Percentiles rank a stretch among this genome's conserved stretches.
phyloP scores from a whole-genome alignment of 1,140 invertebrate genomes.

The Drosophila nikananu region DNA sequence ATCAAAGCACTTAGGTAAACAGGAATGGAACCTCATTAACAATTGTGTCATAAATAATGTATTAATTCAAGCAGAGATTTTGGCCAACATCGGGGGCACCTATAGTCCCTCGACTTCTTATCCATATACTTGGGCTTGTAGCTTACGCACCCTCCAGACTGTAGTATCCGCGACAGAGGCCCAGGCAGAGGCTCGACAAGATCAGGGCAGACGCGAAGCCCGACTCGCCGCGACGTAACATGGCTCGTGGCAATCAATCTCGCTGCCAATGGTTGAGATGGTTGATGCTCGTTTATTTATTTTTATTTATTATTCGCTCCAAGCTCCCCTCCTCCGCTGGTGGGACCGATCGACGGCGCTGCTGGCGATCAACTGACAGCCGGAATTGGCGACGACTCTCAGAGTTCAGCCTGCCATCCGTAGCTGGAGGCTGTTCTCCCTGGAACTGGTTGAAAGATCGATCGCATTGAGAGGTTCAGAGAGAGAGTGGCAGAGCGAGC shows the following conservation, averaged over 20 bases:
- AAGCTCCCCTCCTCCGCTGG: not conserved
- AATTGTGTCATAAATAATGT: not conserved
- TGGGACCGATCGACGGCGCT: conserved; percentile 29
- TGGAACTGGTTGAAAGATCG: conserved; percentile 14
- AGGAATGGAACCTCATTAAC: not conserved
- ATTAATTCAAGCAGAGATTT: not conserved
- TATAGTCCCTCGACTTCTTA: not conserved
- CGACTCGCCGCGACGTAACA: conserved; percentile 28
- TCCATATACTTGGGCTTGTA: not conserved
- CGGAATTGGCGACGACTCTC: not conserved
- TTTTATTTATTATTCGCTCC: not conserved
- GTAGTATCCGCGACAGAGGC: conserved; percentile 42
- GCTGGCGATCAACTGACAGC: conserved; percentile 42
- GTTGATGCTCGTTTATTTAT: conserved; percentile 4
- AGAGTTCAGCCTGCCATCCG: not conserved
- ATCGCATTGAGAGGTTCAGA: not conserved
- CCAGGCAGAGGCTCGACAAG: conserved; percentile 37
- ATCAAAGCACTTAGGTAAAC: not conserved
- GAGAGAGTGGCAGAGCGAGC: not conserved
- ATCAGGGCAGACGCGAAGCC: conserved; percentile 23
- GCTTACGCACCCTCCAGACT: conserved; percentile 60
- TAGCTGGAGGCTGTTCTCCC: conserved; percentile 13
- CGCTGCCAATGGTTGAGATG: conserved; percentile 1
- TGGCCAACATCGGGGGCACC: not conserved
- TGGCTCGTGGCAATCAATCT: conserved; percentile 34